phyloP scores from a whole-genome alignment of 2,888 invertebrate species.

The Gymnoscelis rufifasciata region DNA sequence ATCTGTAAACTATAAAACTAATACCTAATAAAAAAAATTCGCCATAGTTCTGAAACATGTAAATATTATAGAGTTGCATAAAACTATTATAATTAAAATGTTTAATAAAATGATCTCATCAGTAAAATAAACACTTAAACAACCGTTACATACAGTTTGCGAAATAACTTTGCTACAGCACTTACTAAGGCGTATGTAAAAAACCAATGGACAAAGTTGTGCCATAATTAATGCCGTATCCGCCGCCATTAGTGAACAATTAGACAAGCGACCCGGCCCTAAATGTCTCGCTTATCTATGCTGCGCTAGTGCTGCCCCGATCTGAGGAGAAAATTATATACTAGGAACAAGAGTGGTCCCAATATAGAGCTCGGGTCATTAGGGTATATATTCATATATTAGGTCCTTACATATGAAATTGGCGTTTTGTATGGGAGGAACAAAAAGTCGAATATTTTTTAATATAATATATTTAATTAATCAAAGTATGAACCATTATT shows the following conservation, averaged over 20 bases:
- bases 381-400: no score
- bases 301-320: slow-evolving; percentile 23
- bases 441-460: no score
- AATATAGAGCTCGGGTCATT: not conserved
- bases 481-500: no score
- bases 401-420: no score
- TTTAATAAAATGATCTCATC: no score
- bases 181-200: not conserved
- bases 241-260: slow-evolving; percentile 60
- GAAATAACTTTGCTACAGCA: not conserved
- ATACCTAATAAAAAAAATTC: no score
- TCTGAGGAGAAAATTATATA: not conserved
- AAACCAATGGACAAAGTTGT: slow-evolving; percentile 27
- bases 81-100: no score
- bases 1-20: no score
- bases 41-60: no score
- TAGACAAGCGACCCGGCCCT: slow-evolving; percentile 51
- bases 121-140: not conserved
- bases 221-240: slow-evolving; percentile 47
- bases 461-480: no score
- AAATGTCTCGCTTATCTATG: slow-evolving; percentile 47
- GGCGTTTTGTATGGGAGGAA: no score
- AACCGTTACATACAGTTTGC: slow-evolving; percentile 1
- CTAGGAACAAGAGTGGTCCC: not conserved
- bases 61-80: no score